phyloP scores from a whole-genome alignment of 35 echinoderm and acorn worm genomes.

The Amphiura filiformis region DNA sequence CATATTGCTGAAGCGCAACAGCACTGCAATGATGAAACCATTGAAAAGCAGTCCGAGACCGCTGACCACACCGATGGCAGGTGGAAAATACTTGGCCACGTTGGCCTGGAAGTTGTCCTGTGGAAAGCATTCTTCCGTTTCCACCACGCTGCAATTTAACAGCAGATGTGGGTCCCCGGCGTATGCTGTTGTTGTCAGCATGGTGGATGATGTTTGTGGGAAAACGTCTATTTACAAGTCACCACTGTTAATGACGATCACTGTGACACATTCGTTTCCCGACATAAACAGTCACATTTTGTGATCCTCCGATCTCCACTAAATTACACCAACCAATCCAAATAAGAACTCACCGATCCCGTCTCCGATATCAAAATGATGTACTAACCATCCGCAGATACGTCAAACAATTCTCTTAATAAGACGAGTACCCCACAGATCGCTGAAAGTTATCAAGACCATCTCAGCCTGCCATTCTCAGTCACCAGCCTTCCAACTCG shows the following conservation, averaged over 20 bases:
- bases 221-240: no score
- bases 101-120: not conserved
- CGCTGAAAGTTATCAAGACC: no score
- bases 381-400: no score
- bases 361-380: no score
- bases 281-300: not conserved
- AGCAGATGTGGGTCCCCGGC: not conserved
- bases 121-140: not conserved
- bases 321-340: not conserved
- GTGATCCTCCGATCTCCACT: not conserved
- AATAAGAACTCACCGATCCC: not conserved
- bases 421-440: no score
- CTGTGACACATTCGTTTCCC: not conserved
- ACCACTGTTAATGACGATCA: not conserved
- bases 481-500: not conserved
- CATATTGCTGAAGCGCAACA: slow-evolving; percentile 72
- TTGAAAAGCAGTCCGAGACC: slow-evolving; percentile 61
- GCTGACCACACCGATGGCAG: slow-evolving; percentile 54
- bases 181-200: slow-evolving; percentile 32
- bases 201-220: not conserved
- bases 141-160: not conserved
- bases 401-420: no score
- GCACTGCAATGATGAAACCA: slow-evolving; percentile 74
- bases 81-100: slow-evolving; percentile 11
- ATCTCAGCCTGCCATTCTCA: no score